These are phyloP conservation scores for Ictidomys tridecemlineatus DNA, from an alignment of 2,113 vertebrate species.

Conservation along the genomic window DNA sequence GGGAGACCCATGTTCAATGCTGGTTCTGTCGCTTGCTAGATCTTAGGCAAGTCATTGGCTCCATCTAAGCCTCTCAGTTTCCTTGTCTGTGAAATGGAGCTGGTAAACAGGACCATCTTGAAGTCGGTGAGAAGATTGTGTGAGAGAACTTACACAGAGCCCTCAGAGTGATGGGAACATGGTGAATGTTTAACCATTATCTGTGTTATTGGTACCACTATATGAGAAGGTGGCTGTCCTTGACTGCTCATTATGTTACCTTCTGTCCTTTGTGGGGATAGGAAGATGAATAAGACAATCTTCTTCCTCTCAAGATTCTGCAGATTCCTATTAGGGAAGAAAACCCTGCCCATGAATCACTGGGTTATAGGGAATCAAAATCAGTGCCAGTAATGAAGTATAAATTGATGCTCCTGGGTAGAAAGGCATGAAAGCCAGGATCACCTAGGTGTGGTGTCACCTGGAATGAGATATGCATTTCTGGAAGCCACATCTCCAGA, in stretches of 20 bases:
- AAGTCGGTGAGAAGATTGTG: neutral
- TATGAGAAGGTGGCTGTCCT: slow-evolving; percentile 29
- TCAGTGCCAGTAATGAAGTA: neutral
- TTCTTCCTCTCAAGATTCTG: slow-evolving; percentile 48
- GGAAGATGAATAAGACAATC: slow-evolving; percentile 60
- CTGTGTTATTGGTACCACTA: neutral
- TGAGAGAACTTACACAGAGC: neutral
- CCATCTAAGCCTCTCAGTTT: no score
- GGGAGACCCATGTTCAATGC: neutral
- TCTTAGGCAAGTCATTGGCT: neutral
- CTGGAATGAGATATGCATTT: neutral
- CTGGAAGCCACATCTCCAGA: neutral
- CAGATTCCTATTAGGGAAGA: slow-evolving; percentile 36
- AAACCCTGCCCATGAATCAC: slow-evolving; percentile 50
- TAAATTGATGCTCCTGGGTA: neutral
- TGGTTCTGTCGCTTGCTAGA: neutral
- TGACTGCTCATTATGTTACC: neutral
- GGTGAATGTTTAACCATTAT: neutral
- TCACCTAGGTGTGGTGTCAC: neutral
- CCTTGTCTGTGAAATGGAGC: no score
- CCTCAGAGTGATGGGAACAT: neutral
- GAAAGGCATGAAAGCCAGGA: neutral
- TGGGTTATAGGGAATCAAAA: neutral
- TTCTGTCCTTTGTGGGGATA: neutral
- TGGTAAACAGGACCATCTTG: neutral